Evolutionary conservation across 1,140 invertebrate genomes (phyloP), one percentile per base, ranked within the genome.

Genomic region (Panagrolaimus sp.): DNA sequence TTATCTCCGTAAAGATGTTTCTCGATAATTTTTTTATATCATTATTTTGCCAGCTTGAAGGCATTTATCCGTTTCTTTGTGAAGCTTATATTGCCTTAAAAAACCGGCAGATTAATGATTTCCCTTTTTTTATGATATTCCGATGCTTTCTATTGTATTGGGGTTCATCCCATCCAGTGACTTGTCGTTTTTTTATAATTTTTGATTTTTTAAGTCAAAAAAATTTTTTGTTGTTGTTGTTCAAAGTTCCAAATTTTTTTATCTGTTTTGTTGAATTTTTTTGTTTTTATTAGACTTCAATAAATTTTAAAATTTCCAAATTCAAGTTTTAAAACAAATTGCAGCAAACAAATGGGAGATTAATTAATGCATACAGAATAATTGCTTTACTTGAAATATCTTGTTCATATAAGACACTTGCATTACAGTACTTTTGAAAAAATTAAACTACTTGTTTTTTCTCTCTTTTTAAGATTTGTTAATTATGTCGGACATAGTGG

Each of bases 261-360:
- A 38, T 38, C 51, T 57, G 51, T 57, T 57, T 20, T 25, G 51
- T 57, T 57, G 51, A 57, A 20, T 27, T 57, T 57, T 27, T 57
- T 25, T 25, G 51, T 20, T 57, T 38, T 38, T 38, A 57, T 57
- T 25, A 57, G 51, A 57, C 51, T 25, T 25, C 14, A 57, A 57
- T 57, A 57, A 57, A 57, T 25, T 57, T 57, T 20, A 27, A 57
- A 57, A 57, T 20, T 25, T 57, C 20, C 51, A 1, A 57, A 3
- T 48, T 48, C 7, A 38, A 4, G 7, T 4, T 4, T 38, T 7
- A 38, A 38, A 38, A 38, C 31, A 38, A 38, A n/a, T n/a, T n/a
- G n/a, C n/a, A n/a, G n/a, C n/a, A n/a, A n/a, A n/a, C n/a, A n/a
- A n/a, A n/a, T n/a, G n/a, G n/a, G n/a, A n/a, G n/a, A n/a, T n/a